Base-by-base conservation (phyloP, 2,888 invertebrate species). In the Eristalinus aeneus region DNA sequence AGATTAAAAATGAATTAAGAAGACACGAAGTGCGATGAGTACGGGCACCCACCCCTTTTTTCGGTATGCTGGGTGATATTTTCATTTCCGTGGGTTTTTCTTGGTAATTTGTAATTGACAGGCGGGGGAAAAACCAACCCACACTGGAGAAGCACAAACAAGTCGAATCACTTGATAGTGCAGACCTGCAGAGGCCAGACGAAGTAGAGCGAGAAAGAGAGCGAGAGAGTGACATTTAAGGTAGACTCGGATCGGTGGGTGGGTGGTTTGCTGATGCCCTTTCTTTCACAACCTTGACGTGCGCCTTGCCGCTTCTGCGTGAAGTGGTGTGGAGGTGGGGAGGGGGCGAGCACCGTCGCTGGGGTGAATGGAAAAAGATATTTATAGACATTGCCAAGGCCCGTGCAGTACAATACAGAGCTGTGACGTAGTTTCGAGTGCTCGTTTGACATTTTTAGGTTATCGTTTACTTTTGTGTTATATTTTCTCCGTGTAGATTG, bases 331-430 rank as follows among this genome's bases (percentile, higher is more conserved):
- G 46, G 16, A 2, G 8, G 46, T 16, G 46, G 16, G 46, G 16
- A 5, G 46, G 16, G 1, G 8, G 46, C 46, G 46, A 16, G 11
- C 46, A 1, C 16, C 46, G 46, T 46, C 16, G 46, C 5, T 32
- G 34, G 64, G 36, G 20, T 16, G 65, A 27, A 65, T 39, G 54
- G 53, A 54, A 56, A 22, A 67, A 63, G 69, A 61, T 86, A 86
- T 86, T 74, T 82, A 82, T 82, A 81, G 74, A 82, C 54, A 75
- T 46, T 78, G 78, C 82, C 81, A 81, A 63, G 81, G 69, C 77
- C 77, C 82, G 73, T 73, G 31, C 32, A 31, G 46, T 46, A 46
- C 54, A 58, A 53, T n/a, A 12, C 22, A 22, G 3, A 31, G 64
- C 77, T 68, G 74, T 86, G 86, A 86, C 86, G 86, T 82, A 86